phyloP scores from a whole-genome alignment of 2,797 vertebrate genomes.

The Sarcophilus harrisii region DNA sequence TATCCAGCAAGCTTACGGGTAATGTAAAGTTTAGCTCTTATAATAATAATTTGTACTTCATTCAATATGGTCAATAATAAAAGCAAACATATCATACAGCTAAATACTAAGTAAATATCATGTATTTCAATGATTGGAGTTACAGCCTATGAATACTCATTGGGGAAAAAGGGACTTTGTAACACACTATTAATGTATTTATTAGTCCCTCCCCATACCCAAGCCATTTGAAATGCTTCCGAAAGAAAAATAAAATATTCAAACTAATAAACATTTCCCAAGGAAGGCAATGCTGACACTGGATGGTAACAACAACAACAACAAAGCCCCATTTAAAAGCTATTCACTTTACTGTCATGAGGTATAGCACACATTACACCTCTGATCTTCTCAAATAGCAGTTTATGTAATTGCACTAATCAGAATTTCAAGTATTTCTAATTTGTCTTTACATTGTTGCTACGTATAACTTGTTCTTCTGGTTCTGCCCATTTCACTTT shows the following conservation, averaged over 20 bases:
- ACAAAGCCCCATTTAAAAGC: background rate
- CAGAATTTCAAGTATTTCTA: background rate
- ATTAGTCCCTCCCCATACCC: background rate
- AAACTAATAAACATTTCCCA: background rate
- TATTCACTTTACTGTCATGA: background rate
- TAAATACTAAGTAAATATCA: background rate
- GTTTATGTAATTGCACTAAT: background rate
- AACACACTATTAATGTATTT: background rate
- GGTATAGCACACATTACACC: background rate
- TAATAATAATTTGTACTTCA: background rate
- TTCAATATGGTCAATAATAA: background rate
- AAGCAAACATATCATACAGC: background rate
- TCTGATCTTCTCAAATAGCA: background rate
- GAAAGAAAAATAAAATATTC: background rate
- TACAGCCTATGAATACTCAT: background rate
- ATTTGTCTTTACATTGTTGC: background rate
- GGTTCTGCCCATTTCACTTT: background rate
- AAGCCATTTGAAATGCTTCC: background rate
- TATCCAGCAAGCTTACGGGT: background rate
- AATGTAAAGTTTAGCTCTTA: background rate
- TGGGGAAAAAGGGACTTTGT: background rate
- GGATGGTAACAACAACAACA: background rate
- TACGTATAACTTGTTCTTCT: background rate
- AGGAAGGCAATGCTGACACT: background rate
- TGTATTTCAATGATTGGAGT: background rate